These are phyloP conservation scores for Papilio dardanus DNA, from an alignment of 1,140 invertebrate species.

Conservation along the genomic window DNA sequence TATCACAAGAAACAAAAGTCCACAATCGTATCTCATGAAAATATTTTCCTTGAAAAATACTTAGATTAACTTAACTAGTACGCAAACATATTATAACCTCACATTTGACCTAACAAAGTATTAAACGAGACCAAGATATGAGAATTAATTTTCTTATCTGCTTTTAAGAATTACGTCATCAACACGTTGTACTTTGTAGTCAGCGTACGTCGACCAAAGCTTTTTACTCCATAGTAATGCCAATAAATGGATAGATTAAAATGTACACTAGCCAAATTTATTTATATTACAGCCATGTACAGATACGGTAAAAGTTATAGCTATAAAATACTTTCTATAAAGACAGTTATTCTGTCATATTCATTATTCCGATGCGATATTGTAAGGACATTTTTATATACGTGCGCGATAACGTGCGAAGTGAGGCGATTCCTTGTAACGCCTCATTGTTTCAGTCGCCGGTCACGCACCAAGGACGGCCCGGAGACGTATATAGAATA, in stretches of 20 bases:
- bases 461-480: constrained; percentile 78
- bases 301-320: not conserved
- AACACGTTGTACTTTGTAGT: not conserved
- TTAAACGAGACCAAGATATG: too few species aligned
- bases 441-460: constrained; percentile 57
- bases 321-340: constrained; percentile 7
- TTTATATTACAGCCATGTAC: not conserved
- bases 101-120: too few species aligned
- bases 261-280: not conserved
- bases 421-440: constrained; percentile 63
- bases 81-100: too few species aligned
- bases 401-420: constrained; percentile 55
- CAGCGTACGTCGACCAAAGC: not conserved
- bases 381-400: constrained; percentile 48
- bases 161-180: not conserved
- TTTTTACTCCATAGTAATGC: not conserved
- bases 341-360: constrained; percentile 30
- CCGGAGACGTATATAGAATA: constrained; percentile 74
- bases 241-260: not conserved
- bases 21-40: not conserved
- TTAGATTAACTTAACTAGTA: too few species aligned
- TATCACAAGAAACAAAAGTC: not conserved
- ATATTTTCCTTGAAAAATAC: too few species aligned
- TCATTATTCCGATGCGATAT: constrained; percentile 33
- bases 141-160: not conserved